Percentiles rank a stretch among this genome's conserved stretches.
phyloP scores from a whole-genome alignment of 2,888 invertebrate species.

The Lacanobia wlatinum region DNA sequence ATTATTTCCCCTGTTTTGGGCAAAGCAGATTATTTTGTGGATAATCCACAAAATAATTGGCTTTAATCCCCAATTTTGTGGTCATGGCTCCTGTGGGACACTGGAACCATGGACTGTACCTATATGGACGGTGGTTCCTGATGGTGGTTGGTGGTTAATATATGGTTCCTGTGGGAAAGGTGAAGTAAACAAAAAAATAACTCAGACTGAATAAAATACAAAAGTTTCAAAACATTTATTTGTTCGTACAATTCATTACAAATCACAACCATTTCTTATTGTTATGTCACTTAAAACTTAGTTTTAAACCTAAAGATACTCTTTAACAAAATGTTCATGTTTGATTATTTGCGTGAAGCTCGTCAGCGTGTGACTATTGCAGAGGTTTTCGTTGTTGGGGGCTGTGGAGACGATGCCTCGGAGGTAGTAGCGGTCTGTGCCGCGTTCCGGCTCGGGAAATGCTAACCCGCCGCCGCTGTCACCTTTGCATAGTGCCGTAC shows the following conservation, averaged over 20 bases:
- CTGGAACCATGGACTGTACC: no score
- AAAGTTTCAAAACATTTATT: constrained; percentile 45
- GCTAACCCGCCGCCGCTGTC: constrained; percentile 85
- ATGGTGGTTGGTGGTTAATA: no score
- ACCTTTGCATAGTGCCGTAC: constrained; percentile 81
- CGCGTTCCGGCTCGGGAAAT: constrained; percentile 72
- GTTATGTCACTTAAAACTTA: constrained; percentile 5
- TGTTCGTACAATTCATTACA: constrained; percentile 6
- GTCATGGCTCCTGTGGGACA: no score
- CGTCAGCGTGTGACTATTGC: constrained; percentile 75
- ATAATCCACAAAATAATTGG: no score
- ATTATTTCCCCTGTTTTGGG: background rate
- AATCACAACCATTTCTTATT: constrained; percentile 41
- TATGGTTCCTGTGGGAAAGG: no score
- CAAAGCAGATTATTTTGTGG: constrained; percentile 2
- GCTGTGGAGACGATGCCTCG: constrained; percentile 82
- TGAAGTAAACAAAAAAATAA: background rate
- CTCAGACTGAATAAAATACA: background rate
- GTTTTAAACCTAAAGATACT: constrained; percentile 54
- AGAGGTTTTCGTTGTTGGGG: constrained; percentile 73
- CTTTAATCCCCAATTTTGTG: no score
- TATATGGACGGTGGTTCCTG: no score
- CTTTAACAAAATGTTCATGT: constrained; percentile 78
- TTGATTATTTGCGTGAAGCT: constrained; percentile 78
- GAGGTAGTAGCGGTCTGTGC: constrained; percentile 76